phyloP scores from a whole-genome alignment of 2,797 vertebrate genomes.

The Sebastes hubbsi region DNA sequence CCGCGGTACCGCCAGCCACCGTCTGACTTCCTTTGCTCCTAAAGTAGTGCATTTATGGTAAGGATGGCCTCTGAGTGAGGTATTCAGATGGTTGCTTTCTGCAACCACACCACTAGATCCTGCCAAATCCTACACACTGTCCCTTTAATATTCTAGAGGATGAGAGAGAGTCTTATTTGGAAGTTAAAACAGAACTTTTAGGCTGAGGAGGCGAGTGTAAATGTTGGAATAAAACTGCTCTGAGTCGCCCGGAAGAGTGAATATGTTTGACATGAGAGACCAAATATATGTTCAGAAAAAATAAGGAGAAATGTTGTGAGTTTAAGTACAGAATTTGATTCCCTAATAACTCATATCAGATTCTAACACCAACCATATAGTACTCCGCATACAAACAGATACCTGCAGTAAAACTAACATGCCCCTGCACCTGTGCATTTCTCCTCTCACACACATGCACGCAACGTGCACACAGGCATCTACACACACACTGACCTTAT shows the following conservation, averaged over 20 bases:
- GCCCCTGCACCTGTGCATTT: not conserved
- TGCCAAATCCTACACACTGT: too few relatives aligned
- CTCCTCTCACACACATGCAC: not conserved
- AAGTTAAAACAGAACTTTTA: slow-evolving; percentile 7
- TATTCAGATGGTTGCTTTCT: too few relatives aligned
- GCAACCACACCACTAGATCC: too few relatives aligned
- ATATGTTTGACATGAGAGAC: not conserved
- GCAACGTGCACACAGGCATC: slow-evolving; percentile 13
- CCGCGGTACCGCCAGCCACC: too few relatives aligned
- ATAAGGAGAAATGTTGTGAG: not conserved
- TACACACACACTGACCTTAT: slow-evolving; percentile 60
- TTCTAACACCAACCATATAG: not conserved
- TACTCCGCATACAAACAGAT: not conserved
- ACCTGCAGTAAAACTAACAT: slow-evolving; percentile 6
- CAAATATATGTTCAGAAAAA: not conserved
- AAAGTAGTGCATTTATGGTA: too few relatives aligned
- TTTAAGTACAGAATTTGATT: not conserved
- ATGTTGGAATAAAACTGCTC: slow-evolving; percentile 1
- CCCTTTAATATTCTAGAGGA: not conserved
- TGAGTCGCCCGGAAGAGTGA: not conserved
- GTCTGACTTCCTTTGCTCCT: too few relatives aligned
- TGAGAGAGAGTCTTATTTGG: slow-evolving; percentile 1
- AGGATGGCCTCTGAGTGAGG: too few relatives aligned
- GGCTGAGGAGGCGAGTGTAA: not conserved
- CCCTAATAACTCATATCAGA: not conserved